Evolutionary conservation across 2,888 invertebrate genomes (phyloP).

Genomic region (Phasia obesa): DNA sequence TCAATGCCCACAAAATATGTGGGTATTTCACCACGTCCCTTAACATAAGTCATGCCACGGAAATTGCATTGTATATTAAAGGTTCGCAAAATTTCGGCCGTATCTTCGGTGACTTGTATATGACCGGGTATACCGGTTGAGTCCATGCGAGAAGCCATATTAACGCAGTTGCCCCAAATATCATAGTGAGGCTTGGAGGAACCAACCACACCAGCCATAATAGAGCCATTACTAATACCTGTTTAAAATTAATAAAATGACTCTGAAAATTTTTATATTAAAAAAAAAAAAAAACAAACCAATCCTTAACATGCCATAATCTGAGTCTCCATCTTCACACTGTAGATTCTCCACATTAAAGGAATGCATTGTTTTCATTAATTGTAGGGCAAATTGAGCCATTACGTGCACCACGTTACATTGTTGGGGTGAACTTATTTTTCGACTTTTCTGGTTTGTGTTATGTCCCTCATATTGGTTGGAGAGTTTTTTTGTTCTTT

Average conservation of each 20-base stretch:
- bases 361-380: slow-evolving; percentile 86
- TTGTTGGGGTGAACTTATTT: slow-evolving; percentile 77
- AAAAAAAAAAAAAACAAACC: slow-evolving; percentile 64
- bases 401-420: slow-evolving; percentile 84
- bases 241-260: background rate
- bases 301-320: slow-evolving; percentile 80
- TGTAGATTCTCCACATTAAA: slow-evolving; percentile 86
- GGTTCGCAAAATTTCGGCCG: slow-evolving; percentile 87
- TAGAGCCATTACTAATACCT: slow-evolving; percentile 95
- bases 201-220: slow-evolving; percentile 97
- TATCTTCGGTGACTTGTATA: slow-evolving; percentile 90
- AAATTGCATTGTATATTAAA: slow-evolving; percentile 87
- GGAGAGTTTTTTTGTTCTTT: slow-evolving; percentile 47
- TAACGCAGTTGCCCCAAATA: slow-evolving; percentile 98
- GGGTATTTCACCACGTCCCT: slow-evolving; percentile 86
- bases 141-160: slow-evolving; percentile 98
- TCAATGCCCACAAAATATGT: slow-evolving; percentile 89
- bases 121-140: slow-evolving; percentile 91
- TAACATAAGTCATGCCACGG: slow-evolving; percentile 88
- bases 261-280: background rate
- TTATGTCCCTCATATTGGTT: slow-evolving; percentile 75
- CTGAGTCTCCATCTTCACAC: slow-evolving; percentile 79
- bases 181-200: slow-evolving; percentile 97
- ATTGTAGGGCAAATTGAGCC: slow-evolving; percentile 88
- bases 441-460: slow-evolving; percentile 71